Evolutionary conservation across 92 coral and sea anemone species (phyloP), one percentile per base, ranked within the genome.

Genomic region (Nematostella vectensis): DNA sequence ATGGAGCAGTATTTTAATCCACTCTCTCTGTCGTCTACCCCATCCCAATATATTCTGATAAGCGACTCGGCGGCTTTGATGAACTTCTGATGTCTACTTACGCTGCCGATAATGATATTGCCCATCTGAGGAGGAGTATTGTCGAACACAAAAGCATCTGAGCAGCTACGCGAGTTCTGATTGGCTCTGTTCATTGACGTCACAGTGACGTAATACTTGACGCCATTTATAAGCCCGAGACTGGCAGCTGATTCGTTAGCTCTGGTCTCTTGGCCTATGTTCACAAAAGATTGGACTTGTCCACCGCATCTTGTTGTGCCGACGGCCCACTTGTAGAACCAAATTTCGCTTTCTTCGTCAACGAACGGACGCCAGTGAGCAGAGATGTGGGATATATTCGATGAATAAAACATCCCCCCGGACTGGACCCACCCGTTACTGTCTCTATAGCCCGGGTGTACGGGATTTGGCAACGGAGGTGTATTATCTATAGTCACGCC

Each of bases 311-410:
- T 69, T 27, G 69, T 65, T 25, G 85, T 83, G 3, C 96, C 96
- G 12, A 88, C 76, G 17, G 93, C 83, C 96, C 96, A 88, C 53
- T 83, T 88, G 69, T 83, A 88, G 63, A 65, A 88, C 96, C 96
- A 88, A 2, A 88, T 19, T 48, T 83, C 88, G 54, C 96, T 88
- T 53, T 88, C 96, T 4, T 31, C 76, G 57, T 88, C 96, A 20
- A 47, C 51, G 53, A 88, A 88, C 9, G 67, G 60, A 25, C 60
- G 23, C 96, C 94, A 88, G 59, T 80, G 57, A 26, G 74, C 88
- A 13, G 71, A 69, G n/a, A 88, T 59, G 24, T 60, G 59, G 4
- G 69, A 48, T 18, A 59, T 33, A 15, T 60, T 50, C 1, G 79
- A 72, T 8, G 79, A 56, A 61, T 75, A 83, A 55, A 64, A 79